Evolutionary conservation across 2,888 invertebrate species (phyloP).

Genomic region (Caenorhabditis doughertyi): DNA sequence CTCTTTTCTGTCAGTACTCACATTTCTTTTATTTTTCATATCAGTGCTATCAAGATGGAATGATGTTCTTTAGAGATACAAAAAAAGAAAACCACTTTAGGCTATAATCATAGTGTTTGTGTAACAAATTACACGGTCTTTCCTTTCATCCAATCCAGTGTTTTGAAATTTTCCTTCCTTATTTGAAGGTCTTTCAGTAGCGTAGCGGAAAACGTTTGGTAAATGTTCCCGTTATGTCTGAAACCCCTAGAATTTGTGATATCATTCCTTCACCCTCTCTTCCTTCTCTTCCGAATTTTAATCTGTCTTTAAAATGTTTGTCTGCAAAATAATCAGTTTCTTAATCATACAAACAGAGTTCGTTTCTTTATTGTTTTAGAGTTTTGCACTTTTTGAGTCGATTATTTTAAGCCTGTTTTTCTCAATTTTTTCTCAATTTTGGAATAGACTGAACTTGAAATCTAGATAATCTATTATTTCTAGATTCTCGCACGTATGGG

Average conservation of each 20-base stretch:
- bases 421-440: too few species aligned
- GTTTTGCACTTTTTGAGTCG: too few species aligned
- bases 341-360: too few species aligned
- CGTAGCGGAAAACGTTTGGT: background rate
- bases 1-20: background rate
- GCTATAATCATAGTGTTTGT: slow-evolving; percentile 23
- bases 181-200: slow-evolving; percentile 7
- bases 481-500: too few species aligned
- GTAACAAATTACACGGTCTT: slow-evolving; percentile 17
- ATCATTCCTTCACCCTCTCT: background rate
- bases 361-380: too few species aligned
- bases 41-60: background rate
- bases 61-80: background rate
- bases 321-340: background rate
- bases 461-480: too few species aligned
- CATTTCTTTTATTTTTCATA: background rate
- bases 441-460: too few species aligned
- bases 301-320: background rate
- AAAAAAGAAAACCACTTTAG: background rate
- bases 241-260: background rate
- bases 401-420: too few species aligned
- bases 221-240: background rate
- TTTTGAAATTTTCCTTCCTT: slow-evolving; percentile 3
- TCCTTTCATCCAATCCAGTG: slow-evolving; percentile 11
- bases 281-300: too few species aligned